Base-by-base conservation (phyloP, 30 jellyfish, hydroid and myxozoan genomes). In the Morbakka virulenta region DNA sequence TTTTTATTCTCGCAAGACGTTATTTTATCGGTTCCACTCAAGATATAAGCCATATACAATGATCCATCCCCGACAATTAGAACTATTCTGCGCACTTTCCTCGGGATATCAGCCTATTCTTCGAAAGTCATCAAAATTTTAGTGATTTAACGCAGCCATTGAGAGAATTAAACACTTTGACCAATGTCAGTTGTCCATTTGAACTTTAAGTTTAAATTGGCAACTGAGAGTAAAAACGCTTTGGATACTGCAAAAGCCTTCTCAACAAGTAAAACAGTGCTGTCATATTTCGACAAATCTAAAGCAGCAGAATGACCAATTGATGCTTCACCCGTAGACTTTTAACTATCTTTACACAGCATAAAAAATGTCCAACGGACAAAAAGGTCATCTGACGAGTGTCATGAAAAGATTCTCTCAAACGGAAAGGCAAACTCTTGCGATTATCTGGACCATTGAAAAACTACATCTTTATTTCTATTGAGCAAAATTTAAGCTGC, bases 211-310 rank as follows among this genome's bases (percentile, higher is more conserved):
- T 6, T 41, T 41, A 26, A 33, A 41, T 6, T 41, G 57, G 57
- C 9, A 41, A 41, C 9, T 41, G 13, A 41, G 13, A 6, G 17
- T 6, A 41, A 41, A 41, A 41, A 41, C 9, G 57, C 57, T 41
- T 41, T 41, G 9, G 57, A 17, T 41, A 17, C 57, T 41, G 57
- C 17, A 6, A 41, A 41, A 17, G 0, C 29, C 20, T 62, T 25
- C 17, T 48, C 35, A 30, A 69, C 76, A 6, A 50, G 79, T 28
- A 31, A 52, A 14, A 74, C 86, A 3, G 86, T 74, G 61, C 29
- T 74, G 86, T 68, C 86, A n/a, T 76, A 57, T 62, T 76, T 72
- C n/a, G 73, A 72, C 50, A 26, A 72, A 33, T 3, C 49, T 24
- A 49, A 72, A 48, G 57, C 9, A 41, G 57, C 57, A 6, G 57